phyloP scores from a whole-genome alignment of 30 jellyfish, hydroid and myxozoan genomes.

The Nemopilema nomurai region DNA sequence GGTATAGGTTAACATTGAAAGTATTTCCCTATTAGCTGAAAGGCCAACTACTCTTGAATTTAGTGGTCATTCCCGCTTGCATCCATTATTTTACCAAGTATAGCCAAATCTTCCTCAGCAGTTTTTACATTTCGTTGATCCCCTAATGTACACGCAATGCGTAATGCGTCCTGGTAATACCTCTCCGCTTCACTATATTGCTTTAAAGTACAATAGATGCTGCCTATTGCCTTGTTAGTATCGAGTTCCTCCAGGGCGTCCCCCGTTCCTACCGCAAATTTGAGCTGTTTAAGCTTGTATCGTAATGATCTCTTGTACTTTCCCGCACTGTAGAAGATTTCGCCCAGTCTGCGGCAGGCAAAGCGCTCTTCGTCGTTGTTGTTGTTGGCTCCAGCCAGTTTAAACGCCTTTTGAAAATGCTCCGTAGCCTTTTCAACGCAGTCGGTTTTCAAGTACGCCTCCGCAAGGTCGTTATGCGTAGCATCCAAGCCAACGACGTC shows the following conservation, averaged over 20 bases:
- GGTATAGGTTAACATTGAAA: too few species aligned
- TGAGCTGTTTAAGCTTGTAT: neutral
- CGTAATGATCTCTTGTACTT: neutral
- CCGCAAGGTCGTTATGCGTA: conserved; percentile 16
- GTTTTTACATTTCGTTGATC: neutral
- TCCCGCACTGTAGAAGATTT: neutral
- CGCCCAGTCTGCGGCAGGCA: neutral
- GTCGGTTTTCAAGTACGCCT: neutral
- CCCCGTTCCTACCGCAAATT: neutral
- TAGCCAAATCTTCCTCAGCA: neutral
- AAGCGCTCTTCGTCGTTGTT: neutral
- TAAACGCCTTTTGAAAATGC: conserved; percentile 2
- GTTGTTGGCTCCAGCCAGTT: neutral
- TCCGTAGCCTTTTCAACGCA: neutral
- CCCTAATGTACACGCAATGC: conserved; percentile 2
- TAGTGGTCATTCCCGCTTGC: conserved; percentile 1
- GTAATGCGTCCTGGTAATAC: conserved; percentile 6
- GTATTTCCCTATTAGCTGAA: too few species aligned
- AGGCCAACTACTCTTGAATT: too few species aligned
- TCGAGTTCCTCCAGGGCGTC: neutral
- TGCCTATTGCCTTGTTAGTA: neutral
- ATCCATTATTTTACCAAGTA: neutral
- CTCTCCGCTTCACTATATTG: neutral
- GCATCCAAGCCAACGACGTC: neutral
- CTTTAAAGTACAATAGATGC: neutral